Evolutionary conservation across 2,888 invertebrate genomes (phyloP).

Genomic region (Drosophila mulleri): DNA sequence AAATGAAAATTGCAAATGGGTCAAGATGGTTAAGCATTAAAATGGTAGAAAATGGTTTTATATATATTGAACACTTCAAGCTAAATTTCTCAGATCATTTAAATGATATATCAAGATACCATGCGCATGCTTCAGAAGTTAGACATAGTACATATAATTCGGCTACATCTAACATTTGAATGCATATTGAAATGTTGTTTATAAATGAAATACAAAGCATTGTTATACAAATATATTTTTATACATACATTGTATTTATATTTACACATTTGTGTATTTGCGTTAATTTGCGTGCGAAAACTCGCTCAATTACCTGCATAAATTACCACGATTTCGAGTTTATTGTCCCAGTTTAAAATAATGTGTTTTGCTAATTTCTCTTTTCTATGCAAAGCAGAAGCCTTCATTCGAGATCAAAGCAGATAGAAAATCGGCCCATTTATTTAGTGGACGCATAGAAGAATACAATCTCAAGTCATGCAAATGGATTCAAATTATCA

Average conservation of each 20-base stretch:
- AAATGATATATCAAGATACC: not conserved
- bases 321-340: constrained; percentile 12
- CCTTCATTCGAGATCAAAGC: not conserved
- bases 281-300: not conserved
- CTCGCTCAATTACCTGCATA: constrained; percentile 17
- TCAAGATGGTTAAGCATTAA: not conserved
- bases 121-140: not conserved
- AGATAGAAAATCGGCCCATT: constrained; percentile 9
- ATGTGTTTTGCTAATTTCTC: constrained; percentile 7
- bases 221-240: not conserved
- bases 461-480: not conserved
- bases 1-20: not conserved
- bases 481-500: not conserved
- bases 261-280: not conserved
- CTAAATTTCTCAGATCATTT: not conserved
- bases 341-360: constrained; percentile 3
- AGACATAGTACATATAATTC: no score
- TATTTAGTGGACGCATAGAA: not conserved
- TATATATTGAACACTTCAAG: not conserved
- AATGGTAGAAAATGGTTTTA: not conserved
- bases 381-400: not conserved
- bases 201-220: not conserved
- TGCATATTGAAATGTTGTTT: not conserved
- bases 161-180: not conserved
- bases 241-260: not conserved